These are phyloP conservation scores for Leptobrachium ailaonicum DNA, from an alignment of 2,113 vertebrate species.

Conservation along the genomic window DNA sequence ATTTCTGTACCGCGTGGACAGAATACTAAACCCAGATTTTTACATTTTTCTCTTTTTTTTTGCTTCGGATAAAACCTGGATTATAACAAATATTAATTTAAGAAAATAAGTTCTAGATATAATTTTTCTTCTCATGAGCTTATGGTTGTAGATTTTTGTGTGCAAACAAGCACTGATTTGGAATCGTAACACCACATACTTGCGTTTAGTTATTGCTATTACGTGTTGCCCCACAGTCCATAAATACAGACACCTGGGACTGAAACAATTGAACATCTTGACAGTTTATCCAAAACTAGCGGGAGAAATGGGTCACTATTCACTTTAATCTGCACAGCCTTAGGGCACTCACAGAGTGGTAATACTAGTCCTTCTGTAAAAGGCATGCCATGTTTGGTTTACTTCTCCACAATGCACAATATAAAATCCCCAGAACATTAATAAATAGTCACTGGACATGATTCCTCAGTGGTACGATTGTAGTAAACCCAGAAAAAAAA, in stretches of 20 bases:
- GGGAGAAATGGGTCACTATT: not conserved
- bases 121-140: not conserved
- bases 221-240: not conserved
- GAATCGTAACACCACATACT: not conserved
- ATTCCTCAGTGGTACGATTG: slow-evolving; percentile 58
- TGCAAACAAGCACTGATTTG: not conserved
- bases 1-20: not conserved
- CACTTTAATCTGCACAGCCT: not conserved
- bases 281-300: not conserved
- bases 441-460: slow-evolving; percentile 71
- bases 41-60: not conserved
- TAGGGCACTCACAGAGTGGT: slow-evolving; percentile 3
- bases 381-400: slow-evolving; percentile 24
- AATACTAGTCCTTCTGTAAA: slow-evolving; percentile 22
- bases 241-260: not conserved
- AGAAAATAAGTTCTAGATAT: slow-evolving; percentile 9
- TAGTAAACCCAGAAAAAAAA: slow-evolving; percentile 62
- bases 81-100: not conserved
- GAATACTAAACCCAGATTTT: not conserved
- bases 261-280: too few species aligned
- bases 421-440: slow-evolving; percentile 54
- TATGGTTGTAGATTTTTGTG: not conserved
- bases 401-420: slow-evolving; percentile 12
- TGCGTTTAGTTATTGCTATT: slow-evolving; percentile 12
- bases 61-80: not conserved